Conservation (phyloP, 2,888 invertebrate species). For the Eueremaeus valkanovi region DNA sequence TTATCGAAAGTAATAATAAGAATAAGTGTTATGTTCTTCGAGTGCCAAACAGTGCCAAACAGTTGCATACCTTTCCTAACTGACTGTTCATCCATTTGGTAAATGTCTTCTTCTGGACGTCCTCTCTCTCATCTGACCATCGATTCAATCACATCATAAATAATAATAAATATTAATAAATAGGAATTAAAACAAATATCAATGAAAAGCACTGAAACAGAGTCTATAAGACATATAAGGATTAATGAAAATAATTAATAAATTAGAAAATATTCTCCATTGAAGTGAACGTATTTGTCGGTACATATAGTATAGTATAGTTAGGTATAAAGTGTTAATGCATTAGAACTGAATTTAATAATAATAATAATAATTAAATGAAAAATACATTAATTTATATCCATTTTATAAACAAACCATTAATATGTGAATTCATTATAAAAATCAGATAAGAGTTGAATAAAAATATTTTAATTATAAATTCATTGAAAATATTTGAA, state of each 20-base stretch:
- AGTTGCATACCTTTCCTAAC: constrained; percentile 64
- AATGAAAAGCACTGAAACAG: too few species aligned
- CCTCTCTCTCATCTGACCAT: constrained; percentile 73
- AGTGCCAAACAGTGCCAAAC: too few species aligned
- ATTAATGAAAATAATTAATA: too few species aligned
- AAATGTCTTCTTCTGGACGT: constrained; percentile 91
- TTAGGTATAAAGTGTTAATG: too few species aligned
- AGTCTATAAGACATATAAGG: too few species aligned
- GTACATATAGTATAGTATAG: too few species aligned
- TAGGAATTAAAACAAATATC: not conserved
- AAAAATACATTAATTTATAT: not conserved
- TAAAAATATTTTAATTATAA: not conserved
- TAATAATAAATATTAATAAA: not conserved
- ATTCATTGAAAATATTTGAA: not conserved
- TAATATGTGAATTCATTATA: constrained; percentile 17
- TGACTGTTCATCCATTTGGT: constrained; percentile 71
- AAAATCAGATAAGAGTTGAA: not conserved
- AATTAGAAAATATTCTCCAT: too few species aligned
- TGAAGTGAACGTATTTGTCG: too few species aligned
- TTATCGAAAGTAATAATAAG: too few species aligned
- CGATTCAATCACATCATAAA: not conserved
- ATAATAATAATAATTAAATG: not conserved
- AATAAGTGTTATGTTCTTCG: too few species aligned
- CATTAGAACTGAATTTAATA: not conserved
- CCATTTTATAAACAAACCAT: constrained; percentile 17